Base-by-base conservation (phyloP, 2,888 invertebrate species). In the Belgica antarctica region DNA sequence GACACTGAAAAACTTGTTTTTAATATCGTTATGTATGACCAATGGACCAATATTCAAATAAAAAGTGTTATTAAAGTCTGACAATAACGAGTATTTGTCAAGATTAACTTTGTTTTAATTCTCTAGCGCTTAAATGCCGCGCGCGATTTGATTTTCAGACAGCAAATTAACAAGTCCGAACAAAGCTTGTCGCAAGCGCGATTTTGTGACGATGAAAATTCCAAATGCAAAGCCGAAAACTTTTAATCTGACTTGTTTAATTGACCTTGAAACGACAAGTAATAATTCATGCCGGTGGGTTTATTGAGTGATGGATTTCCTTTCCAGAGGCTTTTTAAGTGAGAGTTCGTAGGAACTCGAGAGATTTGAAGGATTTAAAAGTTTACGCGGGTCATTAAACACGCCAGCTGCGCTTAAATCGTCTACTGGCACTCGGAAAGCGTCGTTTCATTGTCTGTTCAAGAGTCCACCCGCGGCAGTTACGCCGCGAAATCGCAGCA, bases 31-130 rank as follows among this genome's bases (percentile, higher is more conserved):
- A n/a, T 17, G 36, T 36, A 41, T 46, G 47, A 34, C 34, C 65
- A 62, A 62, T 36, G 17, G 28, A 62, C n/a, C n/a, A 25, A 65
- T 31, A 65, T 34, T 24, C 47, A 68, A 52, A 31, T 17, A 57
- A 52, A 17, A 46, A 57, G 57, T 52, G 57, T 31, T 68, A 68
- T 57, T 68, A 68, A 65, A 65, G 68, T 57, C 52, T 68, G 68
- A 68, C 68, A 68, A 68, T 68, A 52, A 68, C 52, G 27, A 24
- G 68, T 68, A 68, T 68, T 68, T 68, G 68, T 68, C 68, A 68
- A 68, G 68, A 68, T 68, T 68, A 68, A 57, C 68, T 68, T 66
- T 46, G 65, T 66, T 66, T 66, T 47, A 66, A 66, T 66, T 36
- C 65, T 19, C 1, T 15, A 12, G 15, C 61, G n/a, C n/a, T n/a